These are phyloP conservation scores for Folsomia candida DNA, from an alignment of 2,888 invertebrate genomes.

Conservation along the genomic window DNA sequence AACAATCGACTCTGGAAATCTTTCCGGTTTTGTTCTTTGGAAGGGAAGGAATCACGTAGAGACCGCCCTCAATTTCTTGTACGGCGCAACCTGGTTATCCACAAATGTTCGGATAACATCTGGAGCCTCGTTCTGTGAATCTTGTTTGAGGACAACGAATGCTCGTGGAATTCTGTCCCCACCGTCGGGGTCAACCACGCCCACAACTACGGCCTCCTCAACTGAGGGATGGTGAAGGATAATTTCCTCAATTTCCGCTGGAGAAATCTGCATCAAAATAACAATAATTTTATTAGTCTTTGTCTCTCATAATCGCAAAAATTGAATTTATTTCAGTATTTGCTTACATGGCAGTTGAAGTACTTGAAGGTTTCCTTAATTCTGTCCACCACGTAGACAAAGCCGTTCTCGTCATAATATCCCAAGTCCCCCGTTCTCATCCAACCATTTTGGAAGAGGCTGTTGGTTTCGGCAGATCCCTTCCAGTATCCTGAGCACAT, in stretches of 20 bases:
- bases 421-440: constrained; percentile 47
- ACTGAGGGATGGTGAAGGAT: constrained; percentile 34
- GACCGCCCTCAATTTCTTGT: constrained; percentile 43
- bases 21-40: constrained; percentile 47
- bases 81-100: constrained; percentile 35
- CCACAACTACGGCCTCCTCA: constrained; percentile 36
- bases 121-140: background rate
- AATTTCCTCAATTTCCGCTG: constrained; percentile 47
- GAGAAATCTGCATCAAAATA: constrained; percentile 41
- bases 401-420: constrained; percentile 46
- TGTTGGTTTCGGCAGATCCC: constrained; percentile 31
- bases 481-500: constrained; percentile 46
- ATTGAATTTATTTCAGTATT: constrained; percentile 8
- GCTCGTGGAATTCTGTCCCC: constrained; percentile 44
- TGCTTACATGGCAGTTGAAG: constrained; percentile 47
- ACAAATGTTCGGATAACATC: constrained; percentile 1
- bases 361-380: constrained; percentile 50
- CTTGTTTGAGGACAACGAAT: constrained; percentile 33
- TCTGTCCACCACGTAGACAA: constrained; percentile 44
- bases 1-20: constrained; percentile 35
- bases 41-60: constrained; percentile 38
- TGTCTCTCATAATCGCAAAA: too few species aligned
- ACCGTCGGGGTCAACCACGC: constrained; percentile 37
- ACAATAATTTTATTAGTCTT: too few species aligned
- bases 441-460: constrained; percentile 38